Conservation (phyloP, 2,797 vertebrate genomes). For the Anabacerthia variegaticeps region DNA sequence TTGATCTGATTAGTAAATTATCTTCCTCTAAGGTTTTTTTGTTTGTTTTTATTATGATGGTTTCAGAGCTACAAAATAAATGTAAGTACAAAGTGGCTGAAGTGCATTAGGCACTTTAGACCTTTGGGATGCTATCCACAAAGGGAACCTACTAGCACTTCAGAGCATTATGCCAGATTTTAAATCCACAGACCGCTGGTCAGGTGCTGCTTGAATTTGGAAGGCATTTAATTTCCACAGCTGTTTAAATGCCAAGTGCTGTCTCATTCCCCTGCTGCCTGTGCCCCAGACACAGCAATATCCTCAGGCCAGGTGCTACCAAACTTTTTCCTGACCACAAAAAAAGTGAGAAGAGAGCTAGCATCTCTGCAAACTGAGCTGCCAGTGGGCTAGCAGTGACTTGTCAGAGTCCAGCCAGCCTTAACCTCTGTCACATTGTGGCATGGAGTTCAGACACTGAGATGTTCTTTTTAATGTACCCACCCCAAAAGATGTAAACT, state of each 20-base stretch:
- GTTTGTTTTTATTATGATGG: background rate
- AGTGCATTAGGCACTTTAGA: background rate
- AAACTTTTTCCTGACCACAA: background rate
- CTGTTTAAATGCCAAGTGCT: background rate
- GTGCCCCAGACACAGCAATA: background rate
- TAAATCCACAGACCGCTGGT: background rate
- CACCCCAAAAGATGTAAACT: background rate
- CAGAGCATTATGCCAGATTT: background rate
- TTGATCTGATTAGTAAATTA: background rate
- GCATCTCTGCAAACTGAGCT: background rate
- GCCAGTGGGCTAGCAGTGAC: background rate
- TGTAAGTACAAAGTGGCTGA: background rate
- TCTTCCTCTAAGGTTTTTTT: background rate
- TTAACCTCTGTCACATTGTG: background rate
- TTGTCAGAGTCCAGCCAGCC: background rate
- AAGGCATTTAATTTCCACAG: background rate
- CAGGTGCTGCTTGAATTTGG: background rate
- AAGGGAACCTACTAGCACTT: background rate
- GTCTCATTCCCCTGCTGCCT: background rate
- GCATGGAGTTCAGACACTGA: background rate
- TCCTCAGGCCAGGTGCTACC: background rate
- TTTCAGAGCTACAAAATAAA: background rate
- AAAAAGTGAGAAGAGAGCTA: background rate
- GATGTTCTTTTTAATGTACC: background rate
- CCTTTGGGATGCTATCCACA: background rate